Percentiles rank a stretch among this genome's conserved stretches.
These are phyloP conservation scores for Equus przewalskii DNA, from an alignment of 2,113 vertebrate species.

Conservation along the genomic window DNA sequence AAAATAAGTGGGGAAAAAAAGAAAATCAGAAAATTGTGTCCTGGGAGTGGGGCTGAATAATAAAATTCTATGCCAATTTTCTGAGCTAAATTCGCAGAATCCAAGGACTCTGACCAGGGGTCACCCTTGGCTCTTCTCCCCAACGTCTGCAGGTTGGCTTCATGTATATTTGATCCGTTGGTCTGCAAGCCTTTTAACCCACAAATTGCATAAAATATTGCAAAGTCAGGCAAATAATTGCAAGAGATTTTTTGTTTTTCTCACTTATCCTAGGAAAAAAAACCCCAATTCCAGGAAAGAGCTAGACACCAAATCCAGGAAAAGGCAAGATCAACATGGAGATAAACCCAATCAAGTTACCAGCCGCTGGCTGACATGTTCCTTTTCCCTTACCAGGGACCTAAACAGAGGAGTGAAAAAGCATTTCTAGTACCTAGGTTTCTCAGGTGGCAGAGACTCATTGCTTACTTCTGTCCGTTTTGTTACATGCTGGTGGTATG, in stretches of 20 bases:
- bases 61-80: conserved; percentile 83
- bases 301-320: conserved; percentile 21
- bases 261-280: conserved; percentile 72
- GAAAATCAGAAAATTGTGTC: conserved; percentile 33
- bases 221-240: conserved; percentile 74
- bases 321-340: conserved; percentile 78
- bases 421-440: background rate
- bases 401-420: background rate
- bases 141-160: conserved; percentile 71
- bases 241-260: conserved; percentile 67
- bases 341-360: conserved; percentile 80
- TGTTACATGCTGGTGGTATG: background rate
- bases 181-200: conserved; percentile 59
- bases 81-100: conserved; percentile 84
- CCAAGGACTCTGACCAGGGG: conserved; percentile 78
- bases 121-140: conserved; percentile 64
- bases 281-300: conserved; percentile 78
- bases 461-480: background rate
- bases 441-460: background rate
- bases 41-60: conserved; percentile 66
- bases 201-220: conserved; percentile 66
- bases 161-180: conserved; percentile 73
- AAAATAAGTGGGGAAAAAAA: conserved; percentile 57
- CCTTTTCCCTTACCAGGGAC: background rate
- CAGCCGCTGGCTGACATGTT: background rate